Evolutionary conservation across 1,140 invertebrate genomes (phyloP).

Genomic region (Leptestheria dahalacensis): DNA sequence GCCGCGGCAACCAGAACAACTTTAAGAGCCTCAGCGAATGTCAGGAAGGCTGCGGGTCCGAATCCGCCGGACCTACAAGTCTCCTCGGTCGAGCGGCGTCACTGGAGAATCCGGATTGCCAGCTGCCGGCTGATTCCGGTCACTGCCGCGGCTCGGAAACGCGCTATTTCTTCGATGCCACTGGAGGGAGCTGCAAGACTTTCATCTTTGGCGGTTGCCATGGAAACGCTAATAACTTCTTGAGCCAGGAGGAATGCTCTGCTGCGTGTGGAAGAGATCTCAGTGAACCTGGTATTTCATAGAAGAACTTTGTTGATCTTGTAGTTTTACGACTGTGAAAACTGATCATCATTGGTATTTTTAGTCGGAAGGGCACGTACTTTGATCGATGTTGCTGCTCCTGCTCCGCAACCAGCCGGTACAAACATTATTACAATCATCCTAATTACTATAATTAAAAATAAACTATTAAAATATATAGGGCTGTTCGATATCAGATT

Average conservation of each 20-base stretch:
- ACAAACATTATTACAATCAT: background rate
- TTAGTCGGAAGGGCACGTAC: conserved; percentile 22
- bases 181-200: conserved; percentile 7
- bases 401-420: background rate
- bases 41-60: conserved; percentile 27
- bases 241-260: conserved; percentile 58
- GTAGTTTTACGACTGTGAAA: too few relatives aligned
- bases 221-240: conserved; percentile 76
- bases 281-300: too few relatives aligned
- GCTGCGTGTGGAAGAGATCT: conserved; percentile 55
- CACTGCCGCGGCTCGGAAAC: background rate
- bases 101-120: background rate
- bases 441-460: background rate
- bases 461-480: too few relatives aligned
- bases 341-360: too few relatives aligned
- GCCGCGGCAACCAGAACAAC: conserved; percentile 38
- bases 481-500: too few relatives aligned
- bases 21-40: conserved; percentile 31
- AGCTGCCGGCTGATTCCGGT: conserved; percentile 14
- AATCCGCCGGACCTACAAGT: background rate
- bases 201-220: conserved; percentile 83
- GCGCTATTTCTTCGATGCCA: conserved; percentile 11
- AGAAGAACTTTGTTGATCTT: too few relatives aligned
- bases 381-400: background rate
- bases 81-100: background rate